Evolutionary conservation across 2,113 vertebrate genomes (phyloP).

Genomic region (Crotalus viridis): DNA sequence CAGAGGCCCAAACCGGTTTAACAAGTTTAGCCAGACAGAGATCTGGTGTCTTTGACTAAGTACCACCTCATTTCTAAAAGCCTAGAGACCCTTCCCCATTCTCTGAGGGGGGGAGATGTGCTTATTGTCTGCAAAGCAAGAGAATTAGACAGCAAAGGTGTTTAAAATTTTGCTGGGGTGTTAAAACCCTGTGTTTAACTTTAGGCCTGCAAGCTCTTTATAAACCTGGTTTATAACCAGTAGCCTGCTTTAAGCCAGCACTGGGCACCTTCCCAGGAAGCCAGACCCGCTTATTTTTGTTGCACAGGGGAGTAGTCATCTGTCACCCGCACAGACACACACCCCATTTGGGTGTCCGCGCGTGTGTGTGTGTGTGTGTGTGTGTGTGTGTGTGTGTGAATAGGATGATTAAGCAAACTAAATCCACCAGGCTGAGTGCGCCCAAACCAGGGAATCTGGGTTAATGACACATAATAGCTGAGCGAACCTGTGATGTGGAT

Average conservation of each 20-base stretch:
- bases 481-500: neutral
- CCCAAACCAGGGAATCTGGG: neutral
- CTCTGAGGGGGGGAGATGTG: neutral
- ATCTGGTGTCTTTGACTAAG: neutral
- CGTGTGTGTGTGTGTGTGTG: too few relatives aligned
- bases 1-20: neutral
- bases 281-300: neutral
- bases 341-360: neutral
- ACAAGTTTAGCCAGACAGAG: neutral
- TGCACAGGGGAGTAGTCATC: neutral
- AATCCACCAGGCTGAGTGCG: neutral
- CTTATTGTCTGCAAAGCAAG: neutral
- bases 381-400: neutral
- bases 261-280: too few relatives aligned
- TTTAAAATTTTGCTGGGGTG: neutral
- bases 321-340: neutral
- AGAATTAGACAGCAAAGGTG: neutral
- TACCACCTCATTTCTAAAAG: neutral
- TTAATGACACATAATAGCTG: neutral
- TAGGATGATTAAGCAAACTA: neutral
- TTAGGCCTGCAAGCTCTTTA: neutral
- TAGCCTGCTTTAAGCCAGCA: neutral
- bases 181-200: neutral
- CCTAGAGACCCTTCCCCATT: neutral
- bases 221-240: neutral